Evolutionary conservation across 2,888 invertebrate species (phyloP).

Genomic region (Euplagia quadripunctaria): DNA sequence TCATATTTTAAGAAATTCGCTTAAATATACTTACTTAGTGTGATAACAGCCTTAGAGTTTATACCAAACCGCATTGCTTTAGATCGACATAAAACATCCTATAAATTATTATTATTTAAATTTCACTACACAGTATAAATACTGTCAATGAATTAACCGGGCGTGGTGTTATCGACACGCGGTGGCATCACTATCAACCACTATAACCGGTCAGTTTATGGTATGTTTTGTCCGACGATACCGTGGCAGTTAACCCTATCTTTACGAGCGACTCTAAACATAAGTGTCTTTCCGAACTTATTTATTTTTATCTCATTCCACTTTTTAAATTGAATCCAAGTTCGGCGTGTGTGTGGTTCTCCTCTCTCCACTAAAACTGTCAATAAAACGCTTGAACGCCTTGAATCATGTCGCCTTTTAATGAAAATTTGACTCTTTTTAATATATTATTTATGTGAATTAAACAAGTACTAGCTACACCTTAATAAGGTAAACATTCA

Average conservation of each 20-base stretch:
- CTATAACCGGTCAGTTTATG: constrained; percentile 84
- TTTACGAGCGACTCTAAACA: constrained; percentile 86
- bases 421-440: constrained; percentile 82
- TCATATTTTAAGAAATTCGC: too few species aligned
- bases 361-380: constrained; percentile 80
- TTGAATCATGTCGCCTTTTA: constrained; percentile 77
- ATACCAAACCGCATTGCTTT: constrained; percentile 30
- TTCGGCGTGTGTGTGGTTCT: constrained; percentile 84
- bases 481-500: constrained; percentile 76
- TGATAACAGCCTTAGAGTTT: constrained; percentile 41
- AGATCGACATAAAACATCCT: constrained; percentile 34
- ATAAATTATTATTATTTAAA: constrained; percentile 51
- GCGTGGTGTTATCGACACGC: constrained; percentile 54
- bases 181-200: constrained; percentile 70
- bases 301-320: constrained; percentile 87
- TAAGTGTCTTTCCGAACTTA: constrained; percentile 86
- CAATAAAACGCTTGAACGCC: constrained; percentile 78
- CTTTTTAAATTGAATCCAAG: constrained; percentile 86
- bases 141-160: constrained; percentile 39
- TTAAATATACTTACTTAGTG: neutral
- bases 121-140: constrained; percentile 39
- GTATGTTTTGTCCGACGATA: constrained; percentile 85
- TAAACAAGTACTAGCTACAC: constrained; percentile 74
- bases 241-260: constrained; percentile 86
- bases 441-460: constrained; percentile 79